Evolutionary conservation across 2,888 invertebrate genomes (phyloP), one percentile per base, ranked within the genome.

Genomic region (Andrena trimmerana): DNA sequence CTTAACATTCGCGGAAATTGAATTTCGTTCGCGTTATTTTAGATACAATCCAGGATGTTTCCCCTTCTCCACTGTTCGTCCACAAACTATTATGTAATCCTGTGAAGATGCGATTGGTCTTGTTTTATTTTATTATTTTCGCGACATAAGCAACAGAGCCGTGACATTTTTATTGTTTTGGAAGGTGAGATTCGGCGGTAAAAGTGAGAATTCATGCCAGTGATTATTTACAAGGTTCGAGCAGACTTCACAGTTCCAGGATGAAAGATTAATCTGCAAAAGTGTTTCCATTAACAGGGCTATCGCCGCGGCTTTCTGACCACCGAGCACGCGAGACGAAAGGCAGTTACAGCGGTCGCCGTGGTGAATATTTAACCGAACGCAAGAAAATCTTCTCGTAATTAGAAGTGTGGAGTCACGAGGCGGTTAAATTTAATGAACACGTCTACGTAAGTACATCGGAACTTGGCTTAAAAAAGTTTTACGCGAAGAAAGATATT

Each of bases 1-100:
- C 59, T 65, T 65, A 60, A 65, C 16, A 59, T 13, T 29, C 52
- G 29, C 42, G 60, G 33, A 67, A 78, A 78, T 72, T 67, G 52
- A 72, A 29, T 60, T 65, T 27, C 42, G 24, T 2, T 10, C 2
- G 1, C n/a, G 36, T 60, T 31, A 65, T 59, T 71, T 27, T 66
- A 29, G 13, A 42, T 16, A 5, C 42, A 6, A 50, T 24, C 59
- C n/a, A 10, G 16, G n/a, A 42, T 7, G 50, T 57, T 10, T 36
- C 24, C 6, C 1, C 29, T 2, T 0, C 33, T 29, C 16, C n/a
- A 10, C 16, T 2, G 10, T 10, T n/a, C 36, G 57, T 59, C 69
- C 59, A 31, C 36, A 10, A 2, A 2, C n/a, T 27, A 31, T 42
- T 63, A 5, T 8, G 10, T 31, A 52, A 52, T 52, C 67, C 24